Evolutionary conservation across 2,888 invertebrate species (phyloP).

Genomic region (Iphiclides podalirius): DNA sequence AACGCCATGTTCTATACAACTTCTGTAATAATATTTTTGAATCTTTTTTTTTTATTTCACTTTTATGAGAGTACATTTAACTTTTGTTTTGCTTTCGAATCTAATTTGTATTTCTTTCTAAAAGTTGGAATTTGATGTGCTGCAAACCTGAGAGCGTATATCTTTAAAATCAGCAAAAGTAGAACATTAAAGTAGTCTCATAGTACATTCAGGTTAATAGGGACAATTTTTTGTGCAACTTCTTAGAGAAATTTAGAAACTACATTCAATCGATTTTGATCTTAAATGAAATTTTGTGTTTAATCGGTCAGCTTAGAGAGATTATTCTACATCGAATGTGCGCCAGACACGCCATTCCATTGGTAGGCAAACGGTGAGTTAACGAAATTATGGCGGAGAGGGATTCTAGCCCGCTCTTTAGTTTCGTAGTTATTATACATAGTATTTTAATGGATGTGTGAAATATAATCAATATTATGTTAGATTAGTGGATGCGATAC

Average conservation of each 20-base stretch:
- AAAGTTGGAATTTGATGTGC: background rate
- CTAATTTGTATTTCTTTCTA: no score
- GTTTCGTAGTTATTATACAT: slow-evolving; percentile 45
- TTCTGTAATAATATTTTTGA: background rate
- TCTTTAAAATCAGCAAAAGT: background rate
- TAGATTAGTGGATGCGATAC: slow-evolving; percentile 56
- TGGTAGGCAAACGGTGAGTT: slow-evolving; percentile 78
- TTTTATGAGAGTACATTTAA: no score
- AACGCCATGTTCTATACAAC: background rate
- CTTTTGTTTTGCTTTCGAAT: no score
- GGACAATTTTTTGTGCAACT: background rate
- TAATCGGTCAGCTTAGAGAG: slow-evolving; percentile 70
- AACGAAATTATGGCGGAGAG: slow-evolving; percentile 78
- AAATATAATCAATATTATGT: slow-evolving; percentile 69
- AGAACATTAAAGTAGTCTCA: background rate
- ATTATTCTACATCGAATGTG: slow-evolving; percentile 45
- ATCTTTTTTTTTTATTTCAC: no score
- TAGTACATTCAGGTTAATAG: background rate
- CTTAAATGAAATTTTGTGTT: no score
- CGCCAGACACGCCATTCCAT: slow-evolving; percentile 73
- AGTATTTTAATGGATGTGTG: slow-evolving; percentile 70
- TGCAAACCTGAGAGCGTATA: background rate
- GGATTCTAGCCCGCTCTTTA: slow-evolving; percentile 74
- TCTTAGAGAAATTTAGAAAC: background rate
- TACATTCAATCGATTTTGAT: no score